Evolutionary conservation across 2,113 vertebrate genomes (phyloP).

Genomic region (Antechinus stuartii): DNA sequence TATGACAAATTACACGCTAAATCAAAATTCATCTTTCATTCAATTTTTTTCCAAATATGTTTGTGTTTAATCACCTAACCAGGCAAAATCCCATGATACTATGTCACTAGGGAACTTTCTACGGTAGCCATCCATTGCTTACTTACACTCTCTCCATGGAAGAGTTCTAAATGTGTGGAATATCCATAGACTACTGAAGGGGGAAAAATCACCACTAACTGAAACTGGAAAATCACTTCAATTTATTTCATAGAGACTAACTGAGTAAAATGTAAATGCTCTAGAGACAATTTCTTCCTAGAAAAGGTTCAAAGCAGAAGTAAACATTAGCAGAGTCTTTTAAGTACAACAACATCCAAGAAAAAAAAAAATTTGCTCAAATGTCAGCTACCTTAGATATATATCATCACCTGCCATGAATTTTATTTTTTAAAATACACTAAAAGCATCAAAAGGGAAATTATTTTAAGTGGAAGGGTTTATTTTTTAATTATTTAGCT

Average conservation of each 20-base stretch:
- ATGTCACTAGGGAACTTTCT: neutral
- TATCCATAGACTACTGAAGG: neutral
- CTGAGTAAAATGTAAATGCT: constrained; percentile 18
- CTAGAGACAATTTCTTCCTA: neutral
- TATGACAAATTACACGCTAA: neutral
- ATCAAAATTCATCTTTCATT: constrained; percentile 1
- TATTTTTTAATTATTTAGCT: neutral
- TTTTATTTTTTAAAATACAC: neutral
- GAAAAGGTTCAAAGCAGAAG: constrained; percentile 35
- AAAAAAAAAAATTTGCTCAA: neutral
- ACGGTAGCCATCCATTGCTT: neutral
- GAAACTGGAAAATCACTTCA: neutral
- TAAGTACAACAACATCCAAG: neutral
- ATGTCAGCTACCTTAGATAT: neutral
- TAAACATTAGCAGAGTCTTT: neutral
- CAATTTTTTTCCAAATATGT: constrained; percentile 33
- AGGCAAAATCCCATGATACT: neutral
- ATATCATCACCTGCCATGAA: constrained; percentile 21
- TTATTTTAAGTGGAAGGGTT: neutral
- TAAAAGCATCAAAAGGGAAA: constrained; percentile 36
- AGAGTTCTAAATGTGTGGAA: neutral
- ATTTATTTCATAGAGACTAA: neutral
- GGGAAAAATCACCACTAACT: neutral
- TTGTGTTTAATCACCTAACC: constrained; percentile 30
- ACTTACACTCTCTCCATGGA: neutral